A percentile compares a stretch with the other conserved stretches of the same genome.
Evolutionary conservation across 2,113 vertebrate species (phyloP).

Genomic region (mouse (Mus musculus)): DNA sequence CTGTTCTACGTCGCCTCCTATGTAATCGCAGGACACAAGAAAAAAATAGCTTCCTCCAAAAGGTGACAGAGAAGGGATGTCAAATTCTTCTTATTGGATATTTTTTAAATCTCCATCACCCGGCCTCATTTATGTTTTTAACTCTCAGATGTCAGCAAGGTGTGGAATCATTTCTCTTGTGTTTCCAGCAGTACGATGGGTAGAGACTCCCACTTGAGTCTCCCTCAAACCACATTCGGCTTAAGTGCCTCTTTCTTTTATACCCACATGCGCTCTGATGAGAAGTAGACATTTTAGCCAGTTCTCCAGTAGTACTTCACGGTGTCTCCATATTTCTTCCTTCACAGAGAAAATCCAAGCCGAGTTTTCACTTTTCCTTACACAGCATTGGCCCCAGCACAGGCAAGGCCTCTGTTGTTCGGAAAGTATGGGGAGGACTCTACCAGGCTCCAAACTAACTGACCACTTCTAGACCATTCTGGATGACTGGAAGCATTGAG

Average conservation of each 20-base stretch:
- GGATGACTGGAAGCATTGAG: background rate
- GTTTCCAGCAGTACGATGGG: background rate
- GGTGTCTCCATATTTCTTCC: background rate
- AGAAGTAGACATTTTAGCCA: background rate
- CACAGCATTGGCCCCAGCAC: rapidly evolving
- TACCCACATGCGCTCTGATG: background rate
- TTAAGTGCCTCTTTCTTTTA: background rate
- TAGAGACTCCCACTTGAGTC: background rate
- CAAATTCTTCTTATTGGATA: background rate
- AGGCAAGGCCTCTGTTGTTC: background rate
- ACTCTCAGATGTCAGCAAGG: background rate
- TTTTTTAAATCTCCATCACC: background rate
- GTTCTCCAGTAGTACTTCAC: background rate
- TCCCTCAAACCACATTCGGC: background rate
- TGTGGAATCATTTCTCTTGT: background rate
- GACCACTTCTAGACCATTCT: background rate
- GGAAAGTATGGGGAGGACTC: background rate
- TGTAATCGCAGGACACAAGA: background rate
- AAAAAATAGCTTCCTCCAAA: background rate
- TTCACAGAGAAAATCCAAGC: background rate
- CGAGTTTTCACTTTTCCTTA: background rate
- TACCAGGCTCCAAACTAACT: background rate
- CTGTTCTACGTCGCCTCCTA: background rate
- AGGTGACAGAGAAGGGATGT: background rate
- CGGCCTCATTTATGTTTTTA: background rate